phyloP scores from a whole-genome alignment of 2,113 vertebrate genomes.

The Pelusios castaneus region DNA sequence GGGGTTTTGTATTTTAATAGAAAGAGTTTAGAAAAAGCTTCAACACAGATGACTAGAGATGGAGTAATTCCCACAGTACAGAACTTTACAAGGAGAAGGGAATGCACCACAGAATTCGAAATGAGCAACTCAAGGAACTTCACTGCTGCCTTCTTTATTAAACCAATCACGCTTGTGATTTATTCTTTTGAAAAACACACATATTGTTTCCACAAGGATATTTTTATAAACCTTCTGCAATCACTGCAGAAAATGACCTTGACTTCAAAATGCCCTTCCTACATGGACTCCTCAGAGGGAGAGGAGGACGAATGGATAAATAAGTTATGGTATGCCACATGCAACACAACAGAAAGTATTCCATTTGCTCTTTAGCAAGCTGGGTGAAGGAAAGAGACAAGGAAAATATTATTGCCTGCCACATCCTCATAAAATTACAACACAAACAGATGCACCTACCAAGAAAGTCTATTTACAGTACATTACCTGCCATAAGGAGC shows the following conservation, averaged over 20 bases:
- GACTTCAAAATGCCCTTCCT: slow-evolving; percentile 57
- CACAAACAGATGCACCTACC: background rate
- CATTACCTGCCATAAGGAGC: background rate
- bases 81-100: background rate
- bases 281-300: slow-evolving; percentile 58
- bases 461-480: background rate
- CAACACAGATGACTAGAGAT: background rate
- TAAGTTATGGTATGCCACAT: slow-evolving; percentile 63
- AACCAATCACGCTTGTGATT: background rate
- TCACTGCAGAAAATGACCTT: slow-evolving; percentile 59
- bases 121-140: slow-evolving; percentile 10
- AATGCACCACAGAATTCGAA: background rate
- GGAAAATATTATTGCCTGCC: background rate
- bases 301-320: slow-evolving; percentile 57
- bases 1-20: background rate
- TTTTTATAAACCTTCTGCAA: slow-evolving; percentile 65
- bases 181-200: slow-evolving; percentile 33
- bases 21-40: background rate
- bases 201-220: slow-evolving; percentile 43
- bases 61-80: background rate
- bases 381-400: slow-evolving; percentile 10
- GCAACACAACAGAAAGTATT: slow-evolving; percentile 47
- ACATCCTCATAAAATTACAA: background rate
- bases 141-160: slow-evolving; percentile 5
- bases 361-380: slow-evolving; percentile 57